Percentiles rank a stretch among this genome's conserved stretches.
phyloP scores from a whole-genome alignment of 2,797 vertebrate genomes.

The Pseudomugil tenellus region DNA sequence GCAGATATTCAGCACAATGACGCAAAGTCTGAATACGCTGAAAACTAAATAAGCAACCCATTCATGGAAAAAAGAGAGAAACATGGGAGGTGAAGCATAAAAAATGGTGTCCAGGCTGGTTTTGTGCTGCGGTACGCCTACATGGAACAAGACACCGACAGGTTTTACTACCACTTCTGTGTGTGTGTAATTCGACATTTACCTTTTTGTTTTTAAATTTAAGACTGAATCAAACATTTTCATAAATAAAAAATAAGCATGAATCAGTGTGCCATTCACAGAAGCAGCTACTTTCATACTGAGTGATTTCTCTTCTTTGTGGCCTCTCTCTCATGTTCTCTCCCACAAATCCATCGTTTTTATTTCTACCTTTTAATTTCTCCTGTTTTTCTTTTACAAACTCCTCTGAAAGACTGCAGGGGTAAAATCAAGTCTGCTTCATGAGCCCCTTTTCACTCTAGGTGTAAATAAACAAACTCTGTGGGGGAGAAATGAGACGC shows the following conservation, averaged over 20 bases:
- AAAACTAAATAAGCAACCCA: slow-evolving; percentile 9
- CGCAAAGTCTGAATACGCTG: neutral
- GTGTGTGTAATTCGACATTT: slow-evolving; percentile 33
- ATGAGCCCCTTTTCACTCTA: slow-evolving; percentile 48
- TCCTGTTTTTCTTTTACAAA: slow-evolving; percentile 44
- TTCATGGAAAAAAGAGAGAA: slow-evolving; percentile 29
- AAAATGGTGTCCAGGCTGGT: slow-evolving; percentile 32
- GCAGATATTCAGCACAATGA: neutral
- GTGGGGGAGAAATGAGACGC: slow-evolving; percentile 14
- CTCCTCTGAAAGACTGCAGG: slow-evolving; percentile 33
- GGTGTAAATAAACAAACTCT: slow-evolving; percentile 54
- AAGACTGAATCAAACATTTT: neutral
- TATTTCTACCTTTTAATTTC: slow-evolving; percentile 32
- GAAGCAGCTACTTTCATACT: slow-evolving; percentile 3
- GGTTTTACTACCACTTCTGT: slow-evolving; percentile 29
- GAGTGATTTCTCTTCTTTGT: slow-evolving; percentile 8
- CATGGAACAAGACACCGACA: slow-evolving; percentile 35
- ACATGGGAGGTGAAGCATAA: neutral
- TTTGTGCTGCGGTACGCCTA: slow-evolving; percentile 38
- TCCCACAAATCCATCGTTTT: slow-evolving; percentile 15
- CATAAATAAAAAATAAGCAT: neutral
- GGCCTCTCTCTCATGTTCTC: neutral
- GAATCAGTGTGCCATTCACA: neutral
- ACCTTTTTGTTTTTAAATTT: slow-evolving; percentile 1
- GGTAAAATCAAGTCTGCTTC: slow-evolving; percentile 42